These are phyloP conservation scores for Argynnis bischoffii DNA, from an alignment of 2,888 invertebrate genomes.

Conservation along the genomic window DNA sequence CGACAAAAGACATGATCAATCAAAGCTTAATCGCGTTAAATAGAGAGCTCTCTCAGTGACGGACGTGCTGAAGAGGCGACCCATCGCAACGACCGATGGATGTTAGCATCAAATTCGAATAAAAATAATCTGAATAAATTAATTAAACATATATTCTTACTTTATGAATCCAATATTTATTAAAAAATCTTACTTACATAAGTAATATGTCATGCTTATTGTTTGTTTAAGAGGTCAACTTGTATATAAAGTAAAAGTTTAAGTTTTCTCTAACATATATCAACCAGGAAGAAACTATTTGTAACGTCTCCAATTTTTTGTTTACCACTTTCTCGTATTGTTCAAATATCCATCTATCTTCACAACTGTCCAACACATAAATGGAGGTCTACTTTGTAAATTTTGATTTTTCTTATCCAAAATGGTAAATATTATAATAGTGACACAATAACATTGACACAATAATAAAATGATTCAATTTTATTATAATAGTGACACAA, in stretches of 20 bases:
- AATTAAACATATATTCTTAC: not conserved
- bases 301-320: slow-evolving; percentile 27
- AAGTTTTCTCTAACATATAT: not conserved
- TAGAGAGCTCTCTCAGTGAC: slow-evolving; percentile 38
- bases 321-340: slow-evolving; percentile 37
- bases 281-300: not conserved
- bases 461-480: too few species aligned
- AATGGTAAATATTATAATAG: too few species aligned
- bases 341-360: slow-evolving; percentile 59
- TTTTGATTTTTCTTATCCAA: not conserved
- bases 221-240: too few species aligned
- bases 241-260: not conserved
- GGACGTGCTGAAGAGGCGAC: slow-evolving; percentile 58
- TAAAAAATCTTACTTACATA: not conserved
- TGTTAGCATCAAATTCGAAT: slow-evolving; percentile 24
- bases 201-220: too few species aligned
- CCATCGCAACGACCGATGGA: slow-evolving; percentile 30
- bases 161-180: not conserved
- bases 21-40: slow-evolving; percentile 25
- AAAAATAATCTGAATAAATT: slow-evolving; percentile 14
- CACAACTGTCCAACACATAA: slow-evolving; percentile 52
- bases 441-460: not conserved
- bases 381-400: slow-evolving; percentile 44
- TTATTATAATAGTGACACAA: not conserved
- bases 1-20: slow-evolving; percentile 16